phyloP scores from a whole-genome alignment of 2,113 vertebrate species.

The Acrocephalus kingi region DNA sequence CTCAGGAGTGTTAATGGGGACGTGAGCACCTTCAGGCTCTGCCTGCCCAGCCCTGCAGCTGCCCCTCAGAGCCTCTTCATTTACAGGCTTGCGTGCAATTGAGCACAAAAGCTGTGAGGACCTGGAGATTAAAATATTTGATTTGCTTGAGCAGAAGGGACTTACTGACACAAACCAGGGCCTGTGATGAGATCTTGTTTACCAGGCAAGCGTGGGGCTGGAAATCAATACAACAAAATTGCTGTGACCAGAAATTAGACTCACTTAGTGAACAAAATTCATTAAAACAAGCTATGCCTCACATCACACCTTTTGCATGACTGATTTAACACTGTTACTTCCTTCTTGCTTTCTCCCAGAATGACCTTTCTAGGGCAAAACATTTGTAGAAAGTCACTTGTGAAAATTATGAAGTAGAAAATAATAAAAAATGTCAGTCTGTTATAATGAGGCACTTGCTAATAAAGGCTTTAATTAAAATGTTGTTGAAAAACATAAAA shows the following conservation, averaged over 20 bases:
- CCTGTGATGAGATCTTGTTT: constrained; percentile 24
- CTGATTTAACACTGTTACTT: not conserved
- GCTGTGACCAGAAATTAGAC: not conserved
- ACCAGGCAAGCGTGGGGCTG: not conserved
- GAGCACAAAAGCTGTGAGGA: not conserved
- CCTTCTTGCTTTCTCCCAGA: not conserved
- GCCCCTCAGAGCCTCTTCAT: not conserved
- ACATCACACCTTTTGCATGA: not conserved
- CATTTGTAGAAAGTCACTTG: not conserved
- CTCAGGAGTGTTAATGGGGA: rapidly evolving
- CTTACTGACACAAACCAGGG: not conserved
- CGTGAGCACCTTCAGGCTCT: not conserved
- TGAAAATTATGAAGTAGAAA: not conserved
- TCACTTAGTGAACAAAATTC: not conserved
- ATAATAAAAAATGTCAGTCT: not conserved
- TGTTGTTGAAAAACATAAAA: not conserved
- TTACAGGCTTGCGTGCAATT: not conserved
- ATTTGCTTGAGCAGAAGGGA: constrained; percentile 6
- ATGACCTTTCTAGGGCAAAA: not conserved
- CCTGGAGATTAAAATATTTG: not conserved
- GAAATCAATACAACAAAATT: not conserved
- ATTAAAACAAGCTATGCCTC: not conserved
- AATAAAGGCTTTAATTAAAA: not conserved
- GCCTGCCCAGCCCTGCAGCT: not conserved
- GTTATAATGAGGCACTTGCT: not conserved